Evolutionary conservation across 1,140 invertebrate species (phyloP).

Genomic region (Caenorhabditis tropicalis): DNA sequence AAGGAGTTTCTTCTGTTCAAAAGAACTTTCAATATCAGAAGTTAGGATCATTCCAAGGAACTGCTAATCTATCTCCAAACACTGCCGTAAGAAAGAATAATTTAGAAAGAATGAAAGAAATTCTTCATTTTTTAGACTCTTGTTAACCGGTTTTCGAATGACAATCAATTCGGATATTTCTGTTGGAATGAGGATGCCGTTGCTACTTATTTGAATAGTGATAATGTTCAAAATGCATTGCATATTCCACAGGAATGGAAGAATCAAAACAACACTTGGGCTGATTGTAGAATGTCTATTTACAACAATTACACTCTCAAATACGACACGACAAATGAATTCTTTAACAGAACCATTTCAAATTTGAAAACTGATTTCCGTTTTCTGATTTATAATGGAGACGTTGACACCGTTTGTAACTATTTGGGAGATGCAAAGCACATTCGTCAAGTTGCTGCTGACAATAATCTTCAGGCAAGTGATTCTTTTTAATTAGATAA

Average conservation of each 20-base stretch:
- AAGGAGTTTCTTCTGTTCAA: not conserved
- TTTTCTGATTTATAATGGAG: constrained; percentile 75
- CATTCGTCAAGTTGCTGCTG: constrained; percentile 58
- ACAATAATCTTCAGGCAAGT: constrained; percentile 22
- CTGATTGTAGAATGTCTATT: constrained; percentile 52
- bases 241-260: constrained; percentile 49
- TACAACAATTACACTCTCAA: constrained; percentile 56
- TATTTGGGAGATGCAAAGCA: constrained; percentile 76
- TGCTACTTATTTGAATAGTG: constrained; percentile 46
- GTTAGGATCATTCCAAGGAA: not conserved
- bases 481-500: not conserved
- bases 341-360: constrained; percentile 49
- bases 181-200: constrained; percentile 60
- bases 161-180: constrained; percentile 55
- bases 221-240: constrained; percentile 53
- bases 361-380: constrained; percentile 53
- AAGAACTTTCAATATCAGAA: not conserved
- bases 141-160: constrained; percentile 54
- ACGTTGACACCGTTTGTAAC: constrained; percentile 76
- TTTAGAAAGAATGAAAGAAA: not conserved
- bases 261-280: constrained; percentile 41
- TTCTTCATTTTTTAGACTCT: not conserved
- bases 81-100: constrained; percentile 29
- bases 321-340: constrained; percentile 13
- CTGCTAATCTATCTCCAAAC: not conserved